Conservation (phyloP, 2,113 vertebrate genomes). For the Oriolus oriolus region DNA sequence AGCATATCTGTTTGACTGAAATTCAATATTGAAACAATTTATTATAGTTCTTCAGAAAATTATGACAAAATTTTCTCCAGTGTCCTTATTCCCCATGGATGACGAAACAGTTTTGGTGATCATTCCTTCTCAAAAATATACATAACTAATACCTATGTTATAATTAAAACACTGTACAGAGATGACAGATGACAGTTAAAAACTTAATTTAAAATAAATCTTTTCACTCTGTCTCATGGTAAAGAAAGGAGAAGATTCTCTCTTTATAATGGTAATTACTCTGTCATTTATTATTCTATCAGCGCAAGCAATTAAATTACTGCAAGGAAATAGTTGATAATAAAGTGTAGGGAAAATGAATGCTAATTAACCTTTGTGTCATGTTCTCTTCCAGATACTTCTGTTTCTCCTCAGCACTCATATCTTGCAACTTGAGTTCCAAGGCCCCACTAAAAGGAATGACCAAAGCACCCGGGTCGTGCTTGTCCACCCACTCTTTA, state of each 20-base stretch:
- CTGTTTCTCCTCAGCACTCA: slow-evolving; percentile 85
- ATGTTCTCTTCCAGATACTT: slow-evolving; percentile 91
- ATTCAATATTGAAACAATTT: slow-evolving; percentile 69
- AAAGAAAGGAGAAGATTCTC: slow-evolving; percentile 98
- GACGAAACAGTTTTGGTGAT: slow-evolving; percentile 80
- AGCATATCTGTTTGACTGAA: slow-evolving; percentile 61
- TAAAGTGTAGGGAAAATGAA: slow-evolving; percentile 98
- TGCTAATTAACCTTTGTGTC: slow-evolving; percentile 99
- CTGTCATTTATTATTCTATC: slow-evolving; percentile 99
- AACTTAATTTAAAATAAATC: slow-evolving; percentile 99
- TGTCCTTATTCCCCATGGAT: slow-evolving; percentile 52
- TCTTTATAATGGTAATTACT: slow-evolving; percentile 99
- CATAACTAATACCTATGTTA: slow-evolving; percentile 97
- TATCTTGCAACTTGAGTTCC: slow-evolving; percentile 92
- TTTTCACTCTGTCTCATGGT: slow-evolving; percentile 99
- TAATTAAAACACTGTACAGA: slow-evolving; percentile 97
- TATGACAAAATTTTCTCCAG: slow-evolving; percentile 63
- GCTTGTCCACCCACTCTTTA: slow-evolving; percentile 98
- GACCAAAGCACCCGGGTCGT: slow-evolving; percentile 93
- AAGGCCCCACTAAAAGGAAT: slow-evolving; percentile 95
- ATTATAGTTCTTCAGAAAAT: slow-evolving; percentile 67
- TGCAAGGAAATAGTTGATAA: slow-evolving; percentile 99
- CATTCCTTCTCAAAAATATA: slow-evolving; percentile 86
- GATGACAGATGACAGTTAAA: slow-evolving; percentile 99
- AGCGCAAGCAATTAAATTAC: slow-evolving; percentile 99